phyloP scores from a whole-genome alignment of 2,113 vertebrate genomes.

The Sceloporus undulatus region DNA sequence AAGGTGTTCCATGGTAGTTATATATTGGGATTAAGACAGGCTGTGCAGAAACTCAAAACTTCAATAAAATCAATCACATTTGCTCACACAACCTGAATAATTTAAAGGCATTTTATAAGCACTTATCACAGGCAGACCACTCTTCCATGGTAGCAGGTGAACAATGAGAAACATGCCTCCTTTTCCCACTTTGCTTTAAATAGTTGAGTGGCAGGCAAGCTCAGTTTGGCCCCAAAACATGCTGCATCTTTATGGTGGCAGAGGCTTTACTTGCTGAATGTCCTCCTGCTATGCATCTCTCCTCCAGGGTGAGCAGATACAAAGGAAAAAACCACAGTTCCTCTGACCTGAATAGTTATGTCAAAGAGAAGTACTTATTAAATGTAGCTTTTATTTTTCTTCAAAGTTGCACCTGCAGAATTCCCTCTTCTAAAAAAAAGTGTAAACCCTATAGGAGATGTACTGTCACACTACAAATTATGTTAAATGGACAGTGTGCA shows the following conservation, averaged over 20 bases:
- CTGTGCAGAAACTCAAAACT: neutral
- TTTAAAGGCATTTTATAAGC: neutral
- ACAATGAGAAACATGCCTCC: neutral
- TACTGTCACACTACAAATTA: neutral
- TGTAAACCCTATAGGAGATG: neutral
- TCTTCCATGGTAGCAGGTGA: neutral
- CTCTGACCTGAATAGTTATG: neutral
- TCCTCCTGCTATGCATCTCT: too few relatives aligned
- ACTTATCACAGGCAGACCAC: neutral
- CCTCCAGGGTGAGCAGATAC: too few relatives aligned
- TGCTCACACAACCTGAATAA: neutral
- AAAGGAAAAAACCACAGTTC: too few relatives aligned
- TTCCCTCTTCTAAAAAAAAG: neutral
- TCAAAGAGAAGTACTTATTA: too few relatives aligned
- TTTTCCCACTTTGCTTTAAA: neutral
- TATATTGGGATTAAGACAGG: neutral
- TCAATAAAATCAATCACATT: neutral
- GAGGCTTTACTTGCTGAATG: neutral
- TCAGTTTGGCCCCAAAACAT: neutral
- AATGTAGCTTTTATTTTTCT: too few relatives aligned
- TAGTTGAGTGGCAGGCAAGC: too few relatives aligned
- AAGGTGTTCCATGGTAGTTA: neutral
- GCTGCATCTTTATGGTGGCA: neutral
- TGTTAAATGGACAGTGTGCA: neutral
- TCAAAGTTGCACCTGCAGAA: too few relatives aligned